Conservation (phyloP, 2,113 vertebrate species). For the Dicerorhinus sumatrensis region DNA sequence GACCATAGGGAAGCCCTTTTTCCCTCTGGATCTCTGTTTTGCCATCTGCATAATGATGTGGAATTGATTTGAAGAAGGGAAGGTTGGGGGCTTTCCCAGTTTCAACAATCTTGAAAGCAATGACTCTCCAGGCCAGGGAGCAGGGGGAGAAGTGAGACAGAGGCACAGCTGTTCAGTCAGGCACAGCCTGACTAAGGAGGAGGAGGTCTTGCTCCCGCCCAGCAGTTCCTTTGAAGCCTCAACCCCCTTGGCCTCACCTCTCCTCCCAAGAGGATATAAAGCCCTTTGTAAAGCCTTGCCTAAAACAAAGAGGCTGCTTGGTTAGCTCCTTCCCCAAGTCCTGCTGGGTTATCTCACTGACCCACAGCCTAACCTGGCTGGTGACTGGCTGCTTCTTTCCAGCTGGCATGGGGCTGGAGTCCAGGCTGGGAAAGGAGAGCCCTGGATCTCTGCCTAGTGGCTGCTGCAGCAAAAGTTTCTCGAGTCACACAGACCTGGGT, state of each 20-base stretch:
- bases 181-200: not conserved
- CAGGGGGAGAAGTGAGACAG: not conserved
- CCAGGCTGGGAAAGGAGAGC: not conserved
- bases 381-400: not conserved
- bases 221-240: not conserved
- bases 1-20: not conserved
- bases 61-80: not conserved
- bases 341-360: not conserved
- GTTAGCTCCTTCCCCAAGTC: not conserved
- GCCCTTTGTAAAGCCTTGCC: conserved; percentile 27
- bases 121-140: not conserved
- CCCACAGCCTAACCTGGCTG: not conserved
- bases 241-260: not conserved
- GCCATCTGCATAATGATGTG: not conserved
- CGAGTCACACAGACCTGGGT: not conserved
- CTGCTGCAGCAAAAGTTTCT: not conserved
- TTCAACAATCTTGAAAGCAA: not conserved
- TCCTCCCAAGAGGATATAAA: not conserved
- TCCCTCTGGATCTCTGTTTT: not conserved
- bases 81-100: not conserved
- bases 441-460: not conserved
- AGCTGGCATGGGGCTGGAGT: not conserved
- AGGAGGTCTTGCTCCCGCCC: not conserved
- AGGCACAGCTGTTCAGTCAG: not conserved
- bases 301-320: not conserved